A percentile compares a stretch with the other conserved stretches of the same genome.
Evolutionary conservation across 30 jellyfish, hydroid and myxozoan species (phyloP).

Genomic region (Hydra vulgaris): DNA sequence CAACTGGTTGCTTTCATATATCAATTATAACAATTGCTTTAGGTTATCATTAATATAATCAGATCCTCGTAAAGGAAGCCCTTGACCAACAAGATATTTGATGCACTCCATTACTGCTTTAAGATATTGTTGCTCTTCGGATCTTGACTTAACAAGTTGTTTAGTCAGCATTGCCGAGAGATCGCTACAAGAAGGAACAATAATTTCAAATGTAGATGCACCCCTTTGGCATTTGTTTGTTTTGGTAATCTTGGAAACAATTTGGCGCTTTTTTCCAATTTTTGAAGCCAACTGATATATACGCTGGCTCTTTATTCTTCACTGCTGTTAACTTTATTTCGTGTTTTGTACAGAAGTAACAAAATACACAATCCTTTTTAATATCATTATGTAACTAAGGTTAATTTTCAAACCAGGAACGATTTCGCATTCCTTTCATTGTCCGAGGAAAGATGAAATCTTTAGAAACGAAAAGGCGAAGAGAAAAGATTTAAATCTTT

Average conservation of each 20-base stretch:
- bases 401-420: slow-evolving; percentile 38
- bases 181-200: slow-evolving; percentile 27
- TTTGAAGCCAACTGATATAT: slow-evolving; percentile 20
- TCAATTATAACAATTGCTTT: slow-evolving; percentile 1
- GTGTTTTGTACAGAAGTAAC: slow-evolving; percentile 13
- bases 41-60: slow-evolving; percentile 18
- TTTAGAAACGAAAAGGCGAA: too few relatives aligned
- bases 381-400: slow-evolving; percentile 39
- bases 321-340: slow-evolving; percentile 28
- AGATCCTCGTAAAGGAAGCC: slow-evolving; percentile 34
- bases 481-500: too few relatives aligned
- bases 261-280: slow-evolving; percentile 37
- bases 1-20: not conserved
- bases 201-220: slow-evolving; percentile 20
- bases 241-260: too few relatives aligned
- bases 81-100: slow-evolving; percentile 6
- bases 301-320: slow-evolving; percentile 32
- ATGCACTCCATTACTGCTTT: slow-evolving; percentile 34
- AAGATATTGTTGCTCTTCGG: too few relatives aligned
- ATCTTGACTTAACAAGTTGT: slow-evolving; percentile 6
- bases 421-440: too few relatives aligned
- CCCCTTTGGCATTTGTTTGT: slow-evolving; percentile 34
- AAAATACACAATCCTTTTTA: slow-evolving; percentile 15
- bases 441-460: too few relatives aligned
- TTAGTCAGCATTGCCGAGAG: slow-evolving; percentile 1